These are phyloP conservation scores for Lophochroa leadbeateri DNA, from an alignment of 2,113 vertebrate species.

Conservation along the genomic window DNA sequence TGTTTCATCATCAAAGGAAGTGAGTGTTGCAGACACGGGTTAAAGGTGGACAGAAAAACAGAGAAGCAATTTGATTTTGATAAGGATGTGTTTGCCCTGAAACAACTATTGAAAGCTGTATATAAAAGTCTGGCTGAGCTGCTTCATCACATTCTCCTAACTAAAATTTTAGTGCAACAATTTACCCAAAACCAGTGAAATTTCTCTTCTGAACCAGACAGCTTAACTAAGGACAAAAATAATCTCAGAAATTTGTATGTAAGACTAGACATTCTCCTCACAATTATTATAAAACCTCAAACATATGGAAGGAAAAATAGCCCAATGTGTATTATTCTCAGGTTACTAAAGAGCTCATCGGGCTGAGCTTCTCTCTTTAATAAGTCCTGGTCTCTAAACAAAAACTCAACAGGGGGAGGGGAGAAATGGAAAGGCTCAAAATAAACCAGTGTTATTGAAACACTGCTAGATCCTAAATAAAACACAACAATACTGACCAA, in stretches of 20 bases:
- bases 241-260: background rate
- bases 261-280: background rate
- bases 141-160: background rate
- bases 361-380: background rate
- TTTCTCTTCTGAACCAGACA: background rate
- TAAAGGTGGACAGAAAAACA: background rate
- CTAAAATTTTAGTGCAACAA: background rate
- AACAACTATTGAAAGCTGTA: background rate
- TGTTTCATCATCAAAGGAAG: background rate
- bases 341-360: background rate
- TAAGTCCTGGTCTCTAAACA: background rate
- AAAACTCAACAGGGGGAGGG: background rate
- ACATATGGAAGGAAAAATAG: background rate
- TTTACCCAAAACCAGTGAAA: background rate
- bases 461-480: background rate
- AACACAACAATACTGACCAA: slow-evolving; percentile 40
- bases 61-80: background rate
- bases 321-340: background rate
- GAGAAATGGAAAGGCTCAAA: background rate
- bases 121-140: background rate
- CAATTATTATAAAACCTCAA: background rate
- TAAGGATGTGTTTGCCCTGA: background rate
- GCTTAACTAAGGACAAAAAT: background rate
- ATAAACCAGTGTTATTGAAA: slow-evolving; percentile 11
- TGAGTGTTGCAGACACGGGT: background rate